phyloP scores from a whole-genome alignment of 2,113 vertebrate genomes.

The Oxyura jamaicensis region DNA sequence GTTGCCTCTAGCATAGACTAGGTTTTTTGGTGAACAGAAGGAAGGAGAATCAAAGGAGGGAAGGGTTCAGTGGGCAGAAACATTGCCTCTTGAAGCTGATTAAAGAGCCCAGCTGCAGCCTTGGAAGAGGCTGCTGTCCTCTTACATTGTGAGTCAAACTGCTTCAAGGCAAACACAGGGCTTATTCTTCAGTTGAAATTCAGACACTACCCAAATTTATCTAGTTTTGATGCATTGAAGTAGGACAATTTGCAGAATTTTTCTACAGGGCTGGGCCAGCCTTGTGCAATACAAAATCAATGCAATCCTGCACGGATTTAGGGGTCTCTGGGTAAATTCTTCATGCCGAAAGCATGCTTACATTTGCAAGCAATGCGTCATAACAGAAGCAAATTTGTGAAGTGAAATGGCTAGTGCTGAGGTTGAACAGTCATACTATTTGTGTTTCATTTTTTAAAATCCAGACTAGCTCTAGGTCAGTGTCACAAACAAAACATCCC shows the following conservation, averaged over 20 bases:
- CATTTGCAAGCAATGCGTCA: neutral
- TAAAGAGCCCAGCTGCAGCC: neutral
- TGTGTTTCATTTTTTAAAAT: neutral
- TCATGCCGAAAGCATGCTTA: neutral
- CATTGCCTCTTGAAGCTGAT: neutral
- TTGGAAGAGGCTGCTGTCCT: neutral
- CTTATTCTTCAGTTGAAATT: neutral
- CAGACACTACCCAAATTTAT: neutral
- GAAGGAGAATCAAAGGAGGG: neutral
- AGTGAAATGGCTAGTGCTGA: neutral
- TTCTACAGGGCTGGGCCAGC: neutral
- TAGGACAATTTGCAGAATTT: neutral
- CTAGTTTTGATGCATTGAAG: neutral
- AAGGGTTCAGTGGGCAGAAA: neutral
- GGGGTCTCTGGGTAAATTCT: neutral
- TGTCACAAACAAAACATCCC: neutral
- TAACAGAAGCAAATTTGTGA: neutral
- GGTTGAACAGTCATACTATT: fast-evolving
- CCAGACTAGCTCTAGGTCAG: neutral
- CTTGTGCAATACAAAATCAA: neutral
- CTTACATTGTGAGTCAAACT: neutral
- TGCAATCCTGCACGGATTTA: neutral
- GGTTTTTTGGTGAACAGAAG: neutral
- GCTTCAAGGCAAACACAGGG: neutral
- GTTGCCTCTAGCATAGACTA: neutral